Percentiles rank a stretch among this genome's conserved stretches.
Evolutionary conservation across 2,888 invertebrate species (phyloP).

Genomic region (Drosophila basisetae): DNA sequence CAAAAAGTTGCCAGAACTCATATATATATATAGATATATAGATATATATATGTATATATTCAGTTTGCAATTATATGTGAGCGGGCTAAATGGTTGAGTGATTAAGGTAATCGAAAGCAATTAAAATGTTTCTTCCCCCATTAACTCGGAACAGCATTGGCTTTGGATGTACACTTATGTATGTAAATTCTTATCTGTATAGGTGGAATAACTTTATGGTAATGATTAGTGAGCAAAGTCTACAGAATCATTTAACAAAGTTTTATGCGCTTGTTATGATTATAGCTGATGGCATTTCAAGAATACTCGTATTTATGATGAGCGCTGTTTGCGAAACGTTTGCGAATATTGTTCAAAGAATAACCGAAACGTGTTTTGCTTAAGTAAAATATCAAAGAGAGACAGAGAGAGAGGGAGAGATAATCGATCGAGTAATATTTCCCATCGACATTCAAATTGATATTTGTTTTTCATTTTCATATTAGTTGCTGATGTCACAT

Average conservation of each 20-base stretch:
- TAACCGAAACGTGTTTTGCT: background rate
- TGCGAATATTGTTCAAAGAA: slow-evolving; percentile 3
- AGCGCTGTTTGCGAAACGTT: background rate
- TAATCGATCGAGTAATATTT: background rate
- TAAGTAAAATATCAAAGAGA: background rate
- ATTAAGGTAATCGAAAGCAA: slow-evolving; percentile 19
- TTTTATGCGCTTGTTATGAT: background rate
- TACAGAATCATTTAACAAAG: background rate
- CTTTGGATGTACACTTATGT: slow-evolving; percentile 2
- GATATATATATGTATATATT: slow-evolving; percentile 1
- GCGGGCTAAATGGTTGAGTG: slow-evolving; percentile 16
- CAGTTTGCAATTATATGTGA: slow-evolving; percentile 17
- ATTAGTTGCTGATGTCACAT: slow-evolving; percentile 30
- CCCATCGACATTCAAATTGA: background rate
- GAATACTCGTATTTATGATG: background rate
- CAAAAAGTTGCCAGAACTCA: background rate
- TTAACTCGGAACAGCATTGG: slow-evolving; percentile 5
- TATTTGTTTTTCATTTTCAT: background rate
- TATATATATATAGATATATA: background rate
- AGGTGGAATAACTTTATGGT: background rate
- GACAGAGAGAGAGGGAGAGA: too few species aligned
- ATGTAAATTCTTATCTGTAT: background rate
- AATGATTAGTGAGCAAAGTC: slow-evolving; percentile 2
- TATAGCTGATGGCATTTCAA: background rate
- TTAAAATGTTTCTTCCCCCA: slow-evolving; percentile 20